Evolutionary conservation across 30 jellyfish, hydroid and myxozoan species (phyloP), one percentile per base, ranked within the genome.

Genomic region (Hydra vulgaris): DNA sequence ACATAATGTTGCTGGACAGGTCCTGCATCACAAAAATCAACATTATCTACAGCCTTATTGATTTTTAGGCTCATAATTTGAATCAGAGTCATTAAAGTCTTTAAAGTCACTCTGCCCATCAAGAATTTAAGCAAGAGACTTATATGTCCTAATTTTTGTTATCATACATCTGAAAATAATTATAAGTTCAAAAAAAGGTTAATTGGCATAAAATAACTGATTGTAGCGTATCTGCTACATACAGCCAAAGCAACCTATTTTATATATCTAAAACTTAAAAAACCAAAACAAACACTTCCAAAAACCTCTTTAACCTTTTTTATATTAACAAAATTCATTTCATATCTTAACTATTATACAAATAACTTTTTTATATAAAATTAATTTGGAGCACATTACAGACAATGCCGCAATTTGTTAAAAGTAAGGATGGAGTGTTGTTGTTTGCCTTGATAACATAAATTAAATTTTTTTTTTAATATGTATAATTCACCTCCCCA

Each of bases 61-160:
- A 17, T 18, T 22, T 18, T 74, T 0, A 40, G 79, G 18, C 23
- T 74, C 82, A 74, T 19, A 22, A 74, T 74, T 18, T 15, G 71
- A 56, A 27, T 74, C 82, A 20, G 73, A 22, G 23, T 74, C 17
- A 74, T 21, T 15, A 18, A 23, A 71, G 19, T 27, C 71, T 22
- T 74, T 79, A 74, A 74, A 74, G n/a, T 74, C 82, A 74, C 82
- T 74, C 18, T 74, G 21, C 23, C 73, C 82, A 74, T 74, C 73
- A 22, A 74, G 82, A 74, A 74, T 74, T 18, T 20, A 23, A 22
- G 0, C 17, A 15, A 0, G 73, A 19, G 71, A 15, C 71, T 56
- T 56, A 17, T 56, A 56, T n/a, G 71, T 56, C 18, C 17, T 56
- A 56, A 56, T 56, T 56, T 56, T 56, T 56, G n/a, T 56, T 56